Evolutionary conservation across 2,797 vertebrate genomes (phyloP), one percentile per base, ranked within the genome.

Genomic region (Ctenochaetus hawaiiensis): DNA sequence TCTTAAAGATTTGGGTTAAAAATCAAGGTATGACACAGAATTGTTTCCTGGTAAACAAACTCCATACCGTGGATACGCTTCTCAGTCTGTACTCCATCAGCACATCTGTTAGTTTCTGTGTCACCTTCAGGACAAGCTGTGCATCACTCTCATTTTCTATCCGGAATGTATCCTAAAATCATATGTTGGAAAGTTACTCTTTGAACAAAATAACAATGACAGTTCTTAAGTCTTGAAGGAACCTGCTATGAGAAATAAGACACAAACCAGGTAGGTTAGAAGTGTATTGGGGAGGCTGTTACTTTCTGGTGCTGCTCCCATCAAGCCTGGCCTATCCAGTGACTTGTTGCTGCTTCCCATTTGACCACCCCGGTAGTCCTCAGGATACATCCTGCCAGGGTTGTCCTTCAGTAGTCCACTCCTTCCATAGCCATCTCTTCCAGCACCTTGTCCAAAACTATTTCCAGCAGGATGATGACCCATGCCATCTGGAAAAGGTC

Each of bases 91-190:
- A 97, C 66, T 95, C 93, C 95, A 97, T 96, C 81, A 97, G 89
- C 26, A 95, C 92, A 67, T 94, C 95, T 13, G 96, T 97, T 72
- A 97, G 93, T 79, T 94, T 96, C 88, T 97, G 96, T 0, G 96
- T 97, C 88, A 97, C 95, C 87, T 96, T 96, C 66, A 97, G 89
- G 78, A 97, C 96, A 84, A 97, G 93, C 65, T 96, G 95, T 73
- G 96, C 96, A 57, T 97, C 96, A 1, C 83, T 93, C 81, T 97
- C 96, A 71, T 92, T 95, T 76, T 96, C 88, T 70, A 97, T 96
- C 80, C 94, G 94, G 93, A 97, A 97, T 53, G 78, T 89, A 86
- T 96, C 95, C 96, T 97, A 62, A 47, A 59, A 59, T 86, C 2
- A 88, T 30, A 88, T 39, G 16, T 63, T 12, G 3, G 26, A 6